Conservation (phyloP, 2,888 invertebrate genomes). For the Machimus atricapillus region DNA sequence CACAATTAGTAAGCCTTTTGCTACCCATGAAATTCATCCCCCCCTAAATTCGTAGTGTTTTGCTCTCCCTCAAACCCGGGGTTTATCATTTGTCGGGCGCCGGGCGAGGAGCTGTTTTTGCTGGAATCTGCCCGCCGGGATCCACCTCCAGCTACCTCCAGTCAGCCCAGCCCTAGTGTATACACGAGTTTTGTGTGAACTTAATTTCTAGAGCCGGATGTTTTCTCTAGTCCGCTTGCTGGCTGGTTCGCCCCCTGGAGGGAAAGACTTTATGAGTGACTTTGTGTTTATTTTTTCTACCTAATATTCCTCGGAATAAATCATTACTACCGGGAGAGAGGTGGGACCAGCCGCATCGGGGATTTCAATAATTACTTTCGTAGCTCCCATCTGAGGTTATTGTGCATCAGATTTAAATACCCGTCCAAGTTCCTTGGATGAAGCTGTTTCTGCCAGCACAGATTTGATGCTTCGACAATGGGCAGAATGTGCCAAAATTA, state of each 20-base stretch:
- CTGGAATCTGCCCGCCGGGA: neutral
- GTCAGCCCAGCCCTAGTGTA: neutral
- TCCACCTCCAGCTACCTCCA: neutral
- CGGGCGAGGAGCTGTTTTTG: neutral
- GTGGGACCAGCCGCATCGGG: neutral
- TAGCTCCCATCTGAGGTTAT: neutral
- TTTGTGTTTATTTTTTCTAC: constrained; percentile 30
- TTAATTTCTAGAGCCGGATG: constrained; percentile 34
- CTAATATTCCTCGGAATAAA: constrained; percentile 20
- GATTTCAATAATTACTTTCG: constrained; percentile 3
- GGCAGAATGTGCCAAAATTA: neutral
- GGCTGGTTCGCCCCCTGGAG: neutral
- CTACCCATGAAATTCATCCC: constrained; percentile 5
- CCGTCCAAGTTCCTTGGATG: neutral
- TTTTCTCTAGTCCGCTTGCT: constrained; percentile 11
- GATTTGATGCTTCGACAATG: neutral
- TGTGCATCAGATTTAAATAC: neutral
- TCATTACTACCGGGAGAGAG: neutral
- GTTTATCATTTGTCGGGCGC: constrained; percentile 15
- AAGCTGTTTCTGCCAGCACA: neutral
- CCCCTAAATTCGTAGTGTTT: neutral
- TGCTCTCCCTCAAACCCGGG: neutral
- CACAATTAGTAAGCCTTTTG: constrained; percentile 39
- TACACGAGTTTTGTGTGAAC: constrained; percentile 4
- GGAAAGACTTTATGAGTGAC: constrained; percentile 25